These are phyloP conservation scores for Reticulitermes lucifugus DNA, from an alignment of 2,888 invertebrate species.

Conservation along the genomic window DNA sequence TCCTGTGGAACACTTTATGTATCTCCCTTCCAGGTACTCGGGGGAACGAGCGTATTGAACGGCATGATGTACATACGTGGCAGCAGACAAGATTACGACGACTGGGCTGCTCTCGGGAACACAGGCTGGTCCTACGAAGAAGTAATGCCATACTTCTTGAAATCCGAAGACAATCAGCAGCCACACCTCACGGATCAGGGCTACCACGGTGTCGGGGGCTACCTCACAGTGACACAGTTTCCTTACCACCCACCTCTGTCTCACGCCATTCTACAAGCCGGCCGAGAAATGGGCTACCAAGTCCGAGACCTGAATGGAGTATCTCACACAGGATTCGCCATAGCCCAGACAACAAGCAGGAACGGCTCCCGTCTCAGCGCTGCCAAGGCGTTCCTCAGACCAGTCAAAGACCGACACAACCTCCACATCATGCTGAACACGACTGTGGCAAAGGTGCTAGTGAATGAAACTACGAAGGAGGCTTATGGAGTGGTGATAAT, in stretches of 20 bases:
- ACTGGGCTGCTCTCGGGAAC: conserved; percentile 88
- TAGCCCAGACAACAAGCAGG: conserved; percentile 88
- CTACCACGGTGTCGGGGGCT: conserved; percentile 82
- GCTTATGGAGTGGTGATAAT: conserved; percentile 79
- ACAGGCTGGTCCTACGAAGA: conserved; percentile 91
- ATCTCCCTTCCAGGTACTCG: conserved; percentile 73
- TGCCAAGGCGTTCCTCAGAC: conserved; percentile 85
- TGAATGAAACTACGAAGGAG: conserved; percentile 72
- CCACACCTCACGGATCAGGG: conserved; percentile 79
- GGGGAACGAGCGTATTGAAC: conserved; percentile 93
- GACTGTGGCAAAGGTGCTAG: conserved; percentile 79
- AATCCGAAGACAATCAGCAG: conserved; percentile 84
- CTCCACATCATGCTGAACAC: conserved; percentile 87
- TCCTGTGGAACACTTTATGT: neutral
- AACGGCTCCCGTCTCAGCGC: conserved; percentile 88
- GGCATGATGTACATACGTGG: conserved; percentile 97
- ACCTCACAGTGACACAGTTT: conserved; percentile 82
- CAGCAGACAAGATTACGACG: conserved; percentile 86
- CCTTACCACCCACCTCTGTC: conserved; percentile 89
- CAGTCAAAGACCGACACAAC: conserved; percentile 79
- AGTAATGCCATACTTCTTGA: conserved; percentile 89
- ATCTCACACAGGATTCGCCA: conserved; percentile 84
- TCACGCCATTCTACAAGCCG: conserved; percentile 73
- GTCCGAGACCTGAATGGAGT: conserved; percentile 85
- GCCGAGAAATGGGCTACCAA: conserved; percentile 68